Percentiles rank a stretch among this genome's conserved stretches.
Conservation (phyloP, 2,797 vertebrate genomes). For the Erpetoichthys calabaricus region DNA sequence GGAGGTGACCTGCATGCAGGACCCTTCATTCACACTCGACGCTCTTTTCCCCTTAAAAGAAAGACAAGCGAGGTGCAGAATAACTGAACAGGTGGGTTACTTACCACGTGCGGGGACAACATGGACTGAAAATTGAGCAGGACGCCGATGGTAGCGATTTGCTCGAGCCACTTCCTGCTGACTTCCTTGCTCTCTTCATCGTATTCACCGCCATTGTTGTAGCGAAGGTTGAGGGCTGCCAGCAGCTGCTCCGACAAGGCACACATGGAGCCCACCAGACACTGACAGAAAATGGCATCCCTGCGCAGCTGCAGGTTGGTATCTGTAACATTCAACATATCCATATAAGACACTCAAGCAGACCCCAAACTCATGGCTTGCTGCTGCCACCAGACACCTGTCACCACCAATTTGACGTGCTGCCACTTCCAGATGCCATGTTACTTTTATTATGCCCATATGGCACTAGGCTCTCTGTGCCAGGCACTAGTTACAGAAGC, state of each 20-base stretch:
- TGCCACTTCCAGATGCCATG: too few species aligned
- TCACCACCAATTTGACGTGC: too few species aligned
- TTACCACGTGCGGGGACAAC: slow-evolving; percentile 66
- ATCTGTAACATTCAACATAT: slow-evolving; percentile 44
- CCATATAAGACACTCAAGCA: slow-evolving; percentile 2
- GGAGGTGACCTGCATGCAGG: too few species aligned
- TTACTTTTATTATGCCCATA: too few species aligned
- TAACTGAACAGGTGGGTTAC: slow-evolving; percentile 17
- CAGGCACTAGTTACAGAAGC: too few species aligned
- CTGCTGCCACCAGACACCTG: too few species aligned
- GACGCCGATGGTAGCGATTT: slow-evolving; percentile 75
- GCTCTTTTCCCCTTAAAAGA: not conserved
- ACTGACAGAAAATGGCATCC: slow-evolving; percentile 89
- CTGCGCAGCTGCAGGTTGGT: slow-evolving; percentile 79
- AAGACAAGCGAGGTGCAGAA: not conserved
- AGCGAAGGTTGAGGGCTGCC: slow-evolving; percentile 71
- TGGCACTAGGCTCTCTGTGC: too few species aligned
- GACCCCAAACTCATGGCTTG: too few species aligned
- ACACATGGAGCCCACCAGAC: slow-evolving; percentile 72
- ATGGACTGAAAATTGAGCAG: slow-evolving; percentile 86
- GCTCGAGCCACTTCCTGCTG: slow-evolving; percentile 95
- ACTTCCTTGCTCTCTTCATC: slow-evolving; percentile 89
- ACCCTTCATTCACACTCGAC: too few species aligned
- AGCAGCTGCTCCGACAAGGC: slow-evolving; percentile 82
- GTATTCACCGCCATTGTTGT: slow-evolving; percentile 91